Evolutionary conservation across 2,113 vertebrate species (phyloP), one percentile per base, ranked within the genome.

Genomic region (Setophaga coronata): DNA sequence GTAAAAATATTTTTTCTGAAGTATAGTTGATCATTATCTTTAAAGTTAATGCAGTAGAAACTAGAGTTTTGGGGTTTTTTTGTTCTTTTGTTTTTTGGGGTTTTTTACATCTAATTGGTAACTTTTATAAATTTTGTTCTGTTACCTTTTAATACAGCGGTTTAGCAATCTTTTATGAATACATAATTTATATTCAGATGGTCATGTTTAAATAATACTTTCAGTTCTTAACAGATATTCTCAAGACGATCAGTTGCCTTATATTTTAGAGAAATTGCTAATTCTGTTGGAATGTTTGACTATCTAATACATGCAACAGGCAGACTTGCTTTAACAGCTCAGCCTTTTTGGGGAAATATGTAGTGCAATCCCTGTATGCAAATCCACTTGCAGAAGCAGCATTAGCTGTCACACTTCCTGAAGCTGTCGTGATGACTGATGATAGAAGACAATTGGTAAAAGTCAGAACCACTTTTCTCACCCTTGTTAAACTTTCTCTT

Each of bases 401-500:
- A 64, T 72, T 67, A 74, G 13, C 70, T 96, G 93, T 89, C 72
- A 93, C 20, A 54, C 24, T 43, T 67, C 45, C 31, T 1, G 7
- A 65, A 89, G 24, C 50, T 79, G 42, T 93, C 2, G 0, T 74
- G 67, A 84, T 89, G 77, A 65, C 20, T 38, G 34, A 12, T 92
- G 78, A 72, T 87, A n/a, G 90, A 93, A 96, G 74, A 95, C 87
- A 71, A 72, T 85, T 38, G 60, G 60, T 58, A 81, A 81, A 89
- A 89, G 40, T 90, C 69, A 43, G 34, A 95, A 28, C 34, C 38
- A 48, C 71, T 95, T 93, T 94, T 90, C 79, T 90, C 81, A 57
- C 57, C 78, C 82, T 97, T 64, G 76, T 93, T 94, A 96, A 96
- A 96, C 71, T 95, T 97, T 33, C 69, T 85, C 56, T 73, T 82